Conservation (phyloP, 2,888 invertebrate genomes). For the Tenodera sinensis region DNA sequence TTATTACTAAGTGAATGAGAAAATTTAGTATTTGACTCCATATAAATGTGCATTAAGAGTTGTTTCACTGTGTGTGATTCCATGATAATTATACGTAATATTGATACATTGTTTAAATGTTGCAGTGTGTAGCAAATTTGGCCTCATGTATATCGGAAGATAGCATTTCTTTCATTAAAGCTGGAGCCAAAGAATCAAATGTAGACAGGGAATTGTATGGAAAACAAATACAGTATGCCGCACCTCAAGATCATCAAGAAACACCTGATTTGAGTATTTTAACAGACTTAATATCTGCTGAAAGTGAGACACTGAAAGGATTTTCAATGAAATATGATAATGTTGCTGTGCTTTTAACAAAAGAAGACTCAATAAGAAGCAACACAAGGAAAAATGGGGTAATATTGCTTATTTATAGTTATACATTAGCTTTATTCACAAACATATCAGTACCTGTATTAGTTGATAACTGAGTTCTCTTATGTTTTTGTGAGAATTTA, state of each 20-base stretch:
- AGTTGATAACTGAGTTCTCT: no score
- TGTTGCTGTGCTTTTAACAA: slow-evolving; percentile 16
- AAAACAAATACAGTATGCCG: slow-evolving; percentile 14
- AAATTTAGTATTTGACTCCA: no score
- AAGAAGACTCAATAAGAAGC: slow-evolving; percentile 17
- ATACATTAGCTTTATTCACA: no score
- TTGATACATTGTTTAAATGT: slow-evolving; percentile 29
- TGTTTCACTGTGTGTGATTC: no score
- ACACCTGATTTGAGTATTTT: slow-evolving; percentile 46
- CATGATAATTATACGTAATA: neutral
- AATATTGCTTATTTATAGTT: neutral
- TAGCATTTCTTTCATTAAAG: slow-evolving; percentile 48
- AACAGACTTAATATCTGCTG: slow-evolving; percentile 41
- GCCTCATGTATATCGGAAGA: slow-evolving; percentile 37
- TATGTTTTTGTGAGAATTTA: no score
- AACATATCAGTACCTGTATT: no score
- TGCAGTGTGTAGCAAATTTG: slow-evolving; percentile 34
- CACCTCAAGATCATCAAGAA: slow-evolving; percentile 33
- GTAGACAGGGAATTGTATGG: slow-evolving; percentile 15
- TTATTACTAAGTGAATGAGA: no score
- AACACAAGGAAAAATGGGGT: slow-evolving; percentile 27
- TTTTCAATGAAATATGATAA: slow-evolving; percentile 52
- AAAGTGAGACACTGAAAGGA: slow-evolving; percentile 43
- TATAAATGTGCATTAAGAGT: no score
- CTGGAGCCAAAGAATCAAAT: slow-evolving; percentile 21